Percentiles rank a stretch among this genome's conserved stretches.
Evolutionary conservation across 2,113 vertebrate genomes (phyloP).

Genomic region (Miniopterus natalensis): DNA sequence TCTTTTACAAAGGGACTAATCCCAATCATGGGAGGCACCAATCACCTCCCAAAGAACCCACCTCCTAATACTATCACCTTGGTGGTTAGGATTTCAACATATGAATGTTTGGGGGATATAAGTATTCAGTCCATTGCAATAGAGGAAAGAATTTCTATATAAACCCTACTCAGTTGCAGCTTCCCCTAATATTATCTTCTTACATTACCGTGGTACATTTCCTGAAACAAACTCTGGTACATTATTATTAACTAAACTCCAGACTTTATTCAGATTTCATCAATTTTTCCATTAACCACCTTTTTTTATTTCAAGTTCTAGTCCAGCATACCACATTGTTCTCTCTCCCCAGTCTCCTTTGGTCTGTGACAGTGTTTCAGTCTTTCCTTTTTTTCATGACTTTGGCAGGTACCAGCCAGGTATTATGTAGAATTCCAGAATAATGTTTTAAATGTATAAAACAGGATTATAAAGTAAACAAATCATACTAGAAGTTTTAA

Average conservation of each 20-base stretch:
- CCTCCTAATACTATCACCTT: not conserved
- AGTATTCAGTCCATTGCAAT: not conserved
- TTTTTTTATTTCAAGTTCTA: not conserved
- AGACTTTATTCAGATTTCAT: not conserved
- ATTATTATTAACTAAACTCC: not conserved
- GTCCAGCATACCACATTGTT: not conserved
- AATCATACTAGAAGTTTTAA: not conserved
- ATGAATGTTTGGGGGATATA: not conserved
- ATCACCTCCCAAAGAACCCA: not conserved
- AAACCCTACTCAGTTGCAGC: not conserved
- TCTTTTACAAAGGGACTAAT: not conserved
- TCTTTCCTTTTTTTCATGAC: not conserved
- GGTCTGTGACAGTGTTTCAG: not conserved
- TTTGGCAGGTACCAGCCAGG: not conserved
- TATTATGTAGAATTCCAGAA: constrained; percentile 38
- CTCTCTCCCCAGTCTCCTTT: not conserved
- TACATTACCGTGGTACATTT: not conserved
- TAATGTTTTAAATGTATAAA: not conserved
- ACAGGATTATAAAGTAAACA: not conserved
- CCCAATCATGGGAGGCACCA: not conserved
- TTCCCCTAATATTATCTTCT: not conserved
- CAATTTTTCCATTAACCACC: not conserved
- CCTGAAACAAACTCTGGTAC: not conserved
- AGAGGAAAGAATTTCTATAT: not conserved
- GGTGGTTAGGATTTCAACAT: not conserved